Conservation (phyloP, 2,888 invertebrate species). For the Parnassius smintheus region DNA sequence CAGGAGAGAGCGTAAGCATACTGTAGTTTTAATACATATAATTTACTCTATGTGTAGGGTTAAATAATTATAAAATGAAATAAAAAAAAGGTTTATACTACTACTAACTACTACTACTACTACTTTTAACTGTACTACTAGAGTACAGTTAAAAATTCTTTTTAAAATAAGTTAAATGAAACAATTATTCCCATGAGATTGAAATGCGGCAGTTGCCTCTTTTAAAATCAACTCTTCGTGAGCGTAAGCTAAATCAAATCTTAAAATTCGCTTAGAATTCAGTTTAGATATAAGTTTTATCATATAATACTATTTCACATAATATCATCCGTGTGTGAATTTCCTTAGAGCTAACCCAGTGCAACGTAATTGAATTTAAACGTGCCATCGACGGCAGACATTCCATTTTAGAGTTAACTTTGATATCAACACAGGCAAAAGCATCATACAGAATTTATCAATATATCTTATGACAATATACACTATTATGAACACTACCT, state of each 20-base stretch:
- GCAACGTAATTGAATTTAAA: constrained; percentile 53
- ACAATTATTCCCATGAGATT: too few relatives aligned
- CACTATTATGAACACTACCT: not conserved
- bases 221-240: not conserved
- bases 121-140: too few relatives aligned
- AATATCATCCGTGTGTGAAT: constrained; percentile 30
- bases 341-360: constrained; percentile 36
- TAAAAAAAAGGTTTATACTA: too few relatives aligned
- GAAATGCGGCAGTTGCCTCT: too few relatives aligned
- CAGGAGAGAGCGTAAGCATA: too few relatives aligned
- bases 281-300: constrained; percentile 4
- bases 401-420: constrained; percentile 18
- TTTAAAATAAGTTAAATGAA: too few relatives aligned
- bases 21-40: too few relatives aligned
- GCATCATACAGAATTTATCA: constrained; percentile 15
- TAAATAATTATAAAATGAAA: too few relatives aligned
- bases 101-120: too few relatives aligned
- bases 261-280: constrained; percentile 7
- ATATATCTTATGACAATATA: not conserved
- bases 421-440: constrained; percentile 16
- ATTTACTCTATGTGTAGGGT: too few relatives aligned
- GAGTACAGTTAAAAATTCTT: too few relatives aligned
- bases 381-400: constrained; percentile 41
- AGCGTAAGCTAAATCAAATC: not conserved
- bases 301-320: constrained; percentile 14